Conservation (phyloP, 2,113 vertebrate genomes). For the Heterocephalus glaber region DNA sequence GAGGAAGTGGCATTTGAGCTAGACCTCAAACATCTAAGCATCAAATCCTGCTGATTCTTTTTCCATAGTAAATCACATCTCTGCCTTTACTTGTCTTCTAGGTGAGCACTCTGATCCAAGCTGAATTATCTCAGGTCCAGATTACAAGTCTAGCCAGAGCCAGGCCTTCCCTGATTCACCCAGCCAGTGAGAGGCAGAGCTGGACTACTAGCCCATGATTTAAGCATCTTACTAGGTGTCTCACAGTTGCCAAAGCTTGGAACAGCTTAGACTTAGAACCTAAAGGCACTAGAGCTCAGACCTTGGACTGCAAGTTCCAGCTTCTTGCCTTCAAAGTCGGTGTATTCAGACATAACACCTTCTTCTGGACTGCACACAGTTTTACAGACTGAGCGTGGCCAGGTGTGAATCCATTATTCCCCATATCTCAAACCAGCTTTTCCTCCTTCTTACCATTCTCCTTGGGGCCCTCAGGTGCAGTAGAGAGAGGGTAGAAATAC, state of each 20-base stretch:
- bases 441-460: neutral
- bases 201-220: neutral
- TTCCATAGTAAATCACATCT: neutral
- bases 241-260: neutral
- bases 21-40: neutral
- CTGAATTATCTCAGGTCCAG: neutral
- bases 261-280: neutral
- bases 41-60: neutral
- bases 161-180: neutral
- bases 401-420: neutral
- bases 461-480: neutral
- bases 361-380: neutral
- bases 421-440: neutral
- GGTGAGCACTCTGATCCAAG: neutral
- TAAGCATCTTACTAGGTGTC: neutral
- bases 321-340: neutral
- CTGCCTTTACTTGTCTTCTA: neutral
- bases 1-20: conserved; percentile 9
- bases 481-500: neutral
- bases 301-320: neutral
- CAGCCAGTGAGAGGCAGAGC: conserved; percentile 7
- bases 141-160: neutral
- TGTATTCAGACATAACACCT: neutral
- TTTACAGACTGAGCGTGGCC: neutral
- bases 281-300: neutral